Evolutionary conservation across 2,113 vertebrate genomes (phyloP).

Genomic region (Miniopterus natalensis): DNA sequence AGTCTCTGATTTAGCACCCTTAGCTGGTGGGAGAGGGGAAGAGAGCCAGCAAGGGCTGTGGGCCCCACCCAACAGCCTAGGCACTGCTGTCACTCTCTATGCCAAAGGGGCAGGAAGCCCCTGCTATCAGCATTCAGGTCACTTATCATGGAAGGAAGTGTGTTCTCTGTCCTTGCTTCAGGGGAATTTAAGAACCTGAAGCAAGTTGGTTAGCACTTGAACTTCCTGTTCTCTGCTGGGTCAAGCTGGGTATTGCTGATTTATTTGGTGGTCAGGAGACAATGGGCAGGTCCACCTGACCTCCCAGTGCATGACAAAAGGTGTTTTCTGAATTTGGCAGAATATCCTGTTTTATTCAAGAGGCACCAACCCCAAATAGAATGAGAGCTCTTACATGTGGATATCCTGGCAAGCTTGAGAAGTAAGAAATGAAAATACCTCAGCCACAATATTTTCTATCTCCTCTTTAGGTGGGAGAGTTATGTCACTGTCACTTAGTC

Average conservation of each 20-base stretch:
- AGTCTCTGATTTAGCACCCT: background rate
- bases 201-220: background rate
- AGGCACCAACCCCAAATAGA: slow-evolving; percentile 73
- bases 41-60: background rate
- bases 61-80: background rate
- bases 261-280: background rate
- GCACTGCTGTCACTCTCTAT: background rate
- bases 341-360: slow-evolving; percentile 78
- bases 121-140: background rate
- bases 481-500: slow-evolving; percentile 81
- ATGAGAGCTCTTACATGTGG: slow-evolving; percentile 59
- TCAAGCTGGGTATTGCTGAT: background rate
- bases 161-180: background rate
- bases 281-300: background rate
- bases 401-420: slow-evolving; percentile 60
- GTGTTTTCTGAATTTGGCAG: slow-evolving; percentile 64
- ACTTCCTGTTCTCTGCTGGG: background rate
- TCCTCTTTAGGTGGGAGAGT: slow-evolving; percentile 72
- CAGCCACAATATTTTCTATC: slow-evolving; percentile 68
- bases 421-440: slow-evolving; percentile 75
- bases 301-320: background rate
- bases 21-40: background rate
- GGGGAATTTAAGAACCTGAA: slow-evolving; percentile 1
- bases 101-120: background rate
- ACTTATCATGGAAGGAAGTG: slow-evolving; percentile 43